Base-by-base conservation (phyloP, 2,888 invertebrate genomes). In the Phengaris arion region DNA sequence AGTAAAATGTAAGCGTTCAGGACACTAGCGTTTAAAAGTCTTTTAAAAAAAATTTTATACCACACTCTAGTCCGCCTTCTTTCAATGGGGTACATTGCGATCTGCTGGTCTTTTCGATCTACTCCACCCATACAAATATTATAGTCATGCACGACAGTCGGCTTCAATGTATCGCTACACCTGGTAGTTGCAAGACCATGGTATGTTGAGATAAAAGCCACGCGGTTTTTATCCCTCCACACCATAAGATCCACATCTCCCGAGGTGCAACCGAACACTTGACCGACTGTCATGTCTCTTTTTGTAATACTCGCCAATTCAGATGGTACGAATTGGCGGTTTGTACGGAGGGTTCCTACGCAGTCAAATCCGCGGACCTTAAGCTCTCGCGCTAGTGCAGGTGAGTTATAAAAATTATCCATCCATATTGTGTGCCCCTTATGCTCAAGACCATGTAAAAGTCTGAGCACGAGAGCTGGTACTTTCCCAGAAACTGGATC, bases 201-300 rank as follows among this genome's bases (percentile, higher is more conserved):
- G 68, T 76, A 76, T 45, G 77, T 78, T 2, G 77, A 79, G 9
- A 80, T 77, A 70, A 78, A 13, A 48, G 79, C 68, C 10, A 80
- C 77, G 12, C 51, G 64, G 9, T 78, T 79, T 15, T 73, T 70
- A 74, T 79, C 59, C 79, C 80, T 4, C 78, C 86, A 76, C 84
- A 87, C 52, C 87, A 89, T 77, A 86, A 77, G 5, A 74, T 78
- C 78, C 2, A 80, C 77, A 69, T 79, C 79, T 10, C 78, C 78
- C 3, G 78, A 78, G 2, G 78, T 78, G 57, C 57, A 64, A 48
- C 75, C 77, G n/a, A 54, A 57, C 10, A 79, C 74, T 55, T 79
- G 74, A 68, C 80, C 80, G 0, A 48, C 54, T 0, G 73, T n/a
- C 79, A 81, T 77, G 5, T 77, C 64, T 7, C 2, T 10, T 45